Evolutionary conservation across 92 coral and sea anemone genomes (phyloP), one percentile per base, ranked within the genome.

Genomic region (Montipora capitata): DNA sequence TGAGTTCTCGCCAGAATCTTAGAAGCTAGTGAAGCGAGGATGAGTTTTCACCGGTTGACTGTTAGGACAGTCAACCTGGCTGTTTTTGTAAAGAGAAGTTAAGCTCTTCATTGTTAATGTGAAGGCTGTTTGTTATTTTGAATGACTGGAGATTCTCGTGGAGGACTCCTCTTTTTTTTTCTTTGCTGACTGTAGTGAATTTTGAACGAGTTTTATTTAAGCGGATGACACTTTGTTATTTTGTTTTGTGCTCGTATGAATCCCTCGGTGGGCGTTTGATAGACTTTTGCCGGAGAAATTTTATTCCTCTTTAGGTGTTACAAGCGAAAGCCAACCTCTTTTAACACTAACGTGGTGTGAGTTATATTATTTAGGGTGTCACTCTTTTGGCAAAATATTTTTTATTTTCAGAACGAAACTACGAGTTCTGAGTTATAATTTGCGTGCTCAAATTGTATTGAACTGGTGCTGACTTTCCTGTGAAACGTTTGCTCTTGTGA

Each of bases 381-480:
- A 27, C 35, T 27, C 35, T 27, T 27, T 27, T 27, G 57, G 57
- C 57, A 51, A 51, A 51, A 51, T 51, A 2, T 51, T 51, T 27
- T 27, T 27, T 27, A 27, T 51, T 51, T 51, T 51, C 57, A 51
- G 57, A 51, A 51, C 57, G 4, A 51, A 51, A 51, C 57, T 51
- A 51, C 57, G 57, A 51, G 57, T 51, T 51, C 57, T 51, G 57
- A 51, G 39, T 65, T 16, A 68, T 68, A 68, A 68, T 68, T 68
- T 68, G 73, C 73, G 73, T 68, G 73, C 44, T 20, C 73, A 38
- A 35, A 68, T 68, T 68, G 12, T 4, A 5, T 35, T 68, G 10
- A 68, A 35, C 73, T 68, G 73, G 73, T 68, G 44, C 73, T 35
- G 43, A 68, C 73, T 68, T 68, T 12, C 16, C 42, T 68, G 73